Base-by-base conservation (phyloP, 2,888 invertebrate genomes). In the Sminthurides aquaticus region DNA sequence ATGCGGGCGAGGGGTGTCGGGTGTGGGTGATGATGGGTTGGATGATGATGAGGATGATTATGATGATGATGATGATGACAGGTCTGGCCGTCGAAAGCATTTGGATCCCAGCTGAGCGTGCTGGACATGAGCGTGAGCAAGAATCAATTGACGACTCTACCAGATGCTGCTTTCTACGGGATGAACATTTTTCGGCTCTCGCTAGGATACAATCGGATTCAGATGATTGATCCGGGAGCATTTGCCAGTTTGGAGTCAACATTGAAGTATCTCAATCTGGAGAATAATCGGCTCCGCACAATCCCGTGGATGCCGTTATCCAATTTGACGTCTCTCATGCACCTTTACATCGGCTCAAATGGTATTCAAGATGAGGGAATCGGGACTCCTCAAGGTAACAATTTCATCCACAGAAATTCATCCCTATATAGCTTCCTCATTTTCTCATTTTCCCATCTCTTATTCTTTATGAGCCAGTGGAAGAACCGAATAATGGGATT, bases 201-300 rank as follows among this genome's bases (percentile, higher is more conserved):
- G 79, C 81, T 96, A 71, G 93, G 93, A 77, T 92, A 93, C 80
- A 96, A 96, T 79, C 88, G 90, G 76, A 84, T 96, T 69, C 85
- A 87, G 75, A 86, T 87, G 76, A 85, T 95, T 74, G 89, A 91
- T 77, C 85, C 86, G 34, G 85, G 88, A 76, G 87, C 91, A 25
- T 72, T 74, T 58, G 22, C 55, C 29, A 86, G 86, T 28, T 80
- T 94, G 61, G 89, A 90, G 78, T 83, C 83, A 49, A 87, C 86
- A 76, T 83, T 93, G 70, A 85, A 89, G 77, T 84, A 86, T 77
- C 82, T 93, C 73, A 88, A 86, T 77, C 82, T 93, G 76, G 87
- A 88, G 65, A 86, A 86, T 78, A 86, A 89, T 78, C 88, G 88
- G 69, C 84, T 93, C 75, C 86, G 84, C 75, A 84, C 85, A 60